phyloP scores from a whole-genome alignment of 2,797 vertebrate species.

The Mallotus villosus region DNA sequence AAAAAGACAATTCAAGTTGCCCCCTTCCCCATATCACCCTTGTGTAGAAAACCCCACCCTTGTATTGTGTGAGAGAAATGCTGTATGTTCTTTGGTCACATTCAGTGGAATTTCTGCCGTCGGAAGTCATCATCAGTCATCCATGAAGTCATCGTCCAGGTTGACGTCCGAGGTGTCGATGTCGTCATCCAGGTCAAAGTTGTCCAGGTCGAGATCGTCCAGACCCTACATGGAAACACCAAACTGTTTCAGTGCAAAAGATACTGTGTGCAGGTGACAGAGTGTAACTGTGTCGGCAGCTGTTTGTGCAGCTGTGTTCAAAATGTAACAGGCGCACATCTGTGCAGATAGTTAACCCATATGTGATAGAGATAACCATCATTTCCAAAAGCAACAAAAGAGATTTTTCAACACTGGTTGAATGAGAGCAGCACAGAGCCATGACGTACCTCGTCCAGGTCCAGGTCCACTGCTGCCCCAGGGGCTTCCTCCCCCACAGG shows the following conservation, averaged over 20 bases:
- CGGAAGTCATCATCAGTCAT: constrained; percentile 62
- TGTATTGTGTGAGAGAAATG: neutral
- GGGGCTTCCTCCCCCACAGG: constrained; percentile 13
- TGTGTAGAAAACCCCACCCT: neutral
- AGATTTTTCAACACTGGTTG: neutral
- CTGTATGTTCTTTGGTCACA: constrained; percentile 37
- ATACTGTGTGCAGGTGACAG: neutral
- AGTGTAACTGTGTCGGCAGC: neutral
- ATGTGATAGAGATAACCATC: neutral
- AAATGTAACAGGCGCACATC: too few species aligned
- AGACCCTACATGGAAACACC: constrained; percentile 53
- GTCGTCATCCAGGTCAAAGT: constrained; percentile 86
- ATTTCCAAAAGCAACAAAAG: neutral
- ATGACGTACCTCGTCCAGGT: constrained; percentile 56
- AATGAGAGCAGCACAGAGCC: neutral
- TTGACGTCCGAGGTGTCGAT: constrained; percentile 89
- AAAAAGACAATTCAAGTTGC: neutral
- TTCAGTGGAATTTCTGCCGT: neutral
- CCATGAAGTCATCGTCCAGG: constrained; percentile 90
- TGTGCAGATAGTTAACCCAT: too few species aligned
- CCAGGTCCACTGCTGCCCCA: constrained; percentile 28
- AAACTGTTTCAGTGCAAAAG: neutral
- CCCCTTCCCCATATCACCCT: constrained; percentile 6
- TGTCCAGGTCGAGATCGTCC: constrained; percentile 91
- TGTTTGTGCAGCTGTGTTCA: neutral